Base-by-base conservation (phyloP, 2,888 invertebrate species). In the Omphaloscelis lunosa region DNA sequence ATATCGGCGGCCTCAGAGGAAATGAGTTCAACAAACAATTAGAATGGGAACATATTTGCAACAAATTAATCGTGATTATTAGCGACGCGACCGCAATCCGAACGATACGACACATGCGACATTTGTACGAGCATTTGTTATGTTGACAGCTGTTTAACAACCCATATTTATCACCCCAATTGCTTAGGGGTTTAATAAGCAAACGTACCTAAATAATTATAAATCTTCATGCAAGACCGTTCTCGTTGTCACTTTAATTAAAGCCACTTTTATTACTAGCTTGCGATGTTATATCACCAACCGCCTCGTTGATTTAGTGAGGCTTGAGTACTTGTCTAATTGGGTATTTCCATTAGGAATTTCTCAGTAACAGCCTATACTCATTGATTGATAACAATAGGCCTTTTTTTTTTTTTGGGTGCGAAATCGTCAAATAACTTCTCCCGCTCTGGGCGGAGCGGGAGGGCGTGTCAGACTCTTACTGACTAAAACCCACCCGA, bases 1-100 rank as follows among this genome's bases (percentile, higher is more conserved):
- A 41, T 63, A 58, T 15, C n/a, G 1, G 3, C 11, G 6, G 11
- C 23, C 23, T 20, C 34, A 65, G 7, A 63, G 29, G 27, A 69
- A 65, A 68, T 68, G 34, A 69, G 58, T 78, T 83, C 59, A 59
- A 59, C 69, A 59, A 77, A 53, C 58, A 80, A 69, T 68, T 68
- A 53, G 12, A 29, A 41, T 11, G 11, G 17, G n/a, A 39, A 51
- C 39, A 66, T 51, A 58, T 67, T 70, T 29, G 71, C 56, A 58
- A 80, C 80, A 45, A 85, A 81, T 75, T 85, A 69, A 82, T 75
- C n/a, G 70, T 53, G 3, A 53, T n/a, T 72, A 53, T 72, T 66
- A 70, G 58, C 20, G 77, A 58, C n/a, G 29, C 61, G 8, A 66
- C 68, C 76, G 29, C 69, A 76, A 85, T 41, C 29, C 56, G 34